These are phyloP conservation scores for Pteronotus mesoamericanus DNA, from an alignment of 2,797 vertebrate genomes.

Conservation along the genomic window DNA sequence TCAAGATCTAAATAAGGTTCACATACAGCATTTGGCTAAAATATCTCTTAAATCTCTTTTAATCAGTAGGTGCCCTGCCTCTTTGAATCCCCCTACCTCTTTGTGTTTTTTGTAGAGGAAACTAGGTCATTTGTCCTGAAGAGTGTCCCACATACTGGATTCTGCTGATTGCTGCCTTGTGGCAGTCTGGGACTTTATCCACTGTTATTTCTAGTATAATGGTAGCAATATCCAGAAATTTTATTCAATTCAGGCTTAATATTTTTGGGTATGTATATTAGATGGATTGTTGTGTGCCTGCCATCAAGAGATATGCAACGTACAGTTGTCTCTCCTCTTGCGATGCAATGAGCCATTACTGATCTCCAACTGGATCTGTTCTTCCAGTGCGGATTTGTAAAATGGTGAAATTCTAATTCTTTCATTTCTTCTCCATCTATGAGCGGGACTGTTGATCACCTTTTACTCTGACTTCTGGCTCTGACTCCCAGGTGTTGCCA, in stretches of 20 bases:
- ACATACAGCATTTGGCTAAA: background rate
- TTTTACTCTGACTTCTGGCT: slow-evolving; percentile 6
- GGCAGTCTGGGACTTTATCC: background rate
- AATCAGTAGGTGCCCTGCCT: background rate
- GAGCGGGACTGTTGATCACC: background rate
- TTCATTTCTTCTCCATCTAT: background rate
- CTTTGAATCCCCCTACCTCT: background rate
- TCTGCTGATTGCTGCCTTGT: background rate
- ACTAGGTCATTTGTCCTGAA: background rate
- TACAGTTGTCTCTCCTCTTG: background rate
- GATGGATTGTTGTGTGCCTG: background rate
- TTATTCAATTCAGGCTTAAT: background rate
- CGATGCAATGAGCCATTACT: background rate
- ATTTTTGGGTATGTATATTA: background rate
- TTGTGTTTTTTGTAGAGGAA: background rate
- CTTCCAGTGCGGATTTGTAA: background rate
- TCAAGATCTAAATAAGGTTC: slow-evolving; percentile 12
- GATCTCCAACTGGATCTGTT: background rate
- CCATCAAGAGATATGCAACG: background rate
- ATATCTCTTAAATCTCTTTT: background rate
- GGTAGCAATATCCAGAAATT: background rate
- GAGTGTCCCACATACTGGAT: background rate
- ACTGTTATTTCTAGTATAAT: background rate
- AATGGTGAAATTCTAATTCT: background rate
- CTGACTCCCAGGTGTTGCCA: slow-evolving; percentile 79